Evolutionary conservation across 1,140 invertebrate species (phyloP).

Genomic region (Diabrotica undecimpunctata): DNA sequence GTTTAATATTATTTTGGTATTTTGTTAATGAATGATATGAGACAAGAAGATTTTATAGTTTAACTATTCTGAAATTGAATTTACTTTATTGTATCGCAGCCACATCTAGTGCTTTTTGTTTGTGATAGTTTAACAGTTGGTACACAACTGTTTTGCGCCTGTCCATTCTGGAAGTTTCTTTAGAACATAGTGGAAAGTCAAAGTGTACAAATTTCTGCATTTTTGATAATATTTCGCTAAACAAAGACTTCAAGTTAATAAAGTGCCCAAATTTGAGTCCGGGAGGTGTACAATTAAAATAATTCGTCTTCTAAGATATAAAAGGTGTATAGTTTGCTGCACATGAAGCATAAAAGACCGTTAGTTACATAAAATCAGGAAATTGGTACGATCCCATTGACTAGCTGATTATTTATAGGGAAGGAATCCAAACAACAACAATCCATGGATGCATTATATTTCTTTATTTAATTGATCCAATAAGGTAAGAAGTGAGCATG

Average conservation of each 20-base stretch:
- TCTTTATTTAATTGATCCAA: background rate
- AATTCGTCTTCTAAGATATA: constrained; percentile 1
- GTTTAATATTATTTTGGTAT: too few species aligned
- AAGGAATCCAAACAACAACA: constrained; percentile 11
- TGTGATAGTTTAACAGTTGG: too few species aligned
- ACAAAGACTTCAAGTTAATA: background rate
- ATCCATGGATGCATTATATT: background rate
- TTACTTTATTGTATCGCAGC: too few species aligned
- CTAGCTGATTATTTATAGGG: constrained; percentile 13
- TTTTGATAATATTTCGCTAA: constrained; percentile 21
- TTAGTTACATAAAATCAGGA: constrained; percentile 24
- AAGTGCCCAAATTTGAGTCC: constrained; percentile 1
- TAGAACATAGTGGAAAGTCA: constrained; percentile 12
- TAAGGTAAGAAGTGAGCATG: background rate
- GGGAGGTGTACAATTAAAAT: background rate
- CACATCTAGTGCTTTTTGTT: too few species aligned
- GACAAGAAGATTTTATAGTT: too few species aligned
- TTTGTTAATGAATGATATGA: too few species aligned
- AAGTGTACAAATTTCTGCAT: constrained; percentile 20
- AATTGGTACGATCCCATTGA: constrained; percentile 12
- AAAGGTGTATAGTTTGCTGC: constrained; percentile 6
- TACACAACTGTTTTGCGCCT: too few species aligned
- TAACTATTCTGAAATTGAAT: too few species aligned
- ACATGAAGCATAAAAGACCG: constrained; percentile 19
- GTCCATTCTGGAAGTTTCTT: background rate